Evolutionary conservation across 1,140 invertebrate genomes (phyloP).

Genomic region (Temnothorax nylanderi): DNA sequence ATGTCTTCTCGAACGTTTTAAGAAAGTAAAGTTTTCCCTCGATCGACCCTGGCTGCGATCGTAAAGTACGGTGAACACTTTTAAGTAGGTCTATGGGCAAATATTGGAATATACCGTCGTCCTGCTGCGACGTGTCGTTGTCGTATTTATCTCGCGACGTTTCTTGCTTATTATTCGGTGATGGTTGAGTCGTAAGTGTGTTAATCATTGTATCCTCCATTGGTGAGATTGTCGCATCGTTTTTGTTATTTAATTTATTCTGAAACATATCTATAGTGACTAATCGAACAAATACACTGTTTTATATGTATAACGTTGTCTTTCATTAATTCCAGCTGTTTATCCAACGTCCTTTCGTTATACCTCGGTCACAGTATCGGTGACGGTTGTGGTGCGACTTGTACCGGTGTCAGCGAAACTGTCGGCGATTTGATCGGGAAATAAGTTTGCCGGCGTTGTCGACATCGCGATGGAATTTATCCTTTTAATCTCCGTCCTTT

Average conservation of each 20-base stretch:
- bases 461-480: slow-evolving; percentile 4
- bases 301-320: background rate
- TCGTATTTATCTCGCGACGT: background rate
- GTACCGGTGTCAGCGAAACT: background rate
- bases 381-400: background rate
- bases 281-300: slow-evolving; percentile 1
- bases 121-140: background rate
- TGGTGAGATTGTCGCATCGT: background rate
- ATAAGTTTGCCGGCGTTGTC: background rate
- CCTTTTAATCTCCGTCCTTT: background rate
- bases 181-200: background rate
- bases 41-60: slow-evolving; percentile 75
- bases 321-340: background rate
- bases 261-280: slow-evolving; percentile 11
- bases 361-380: background rate
- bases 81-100: slow-evolving; percentile 82
- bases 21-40: slow-evolving; percentile 81
- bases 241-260: slow-evolving; percentile 34
- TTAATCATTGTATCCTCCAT: slow-evolving; percentile 21
- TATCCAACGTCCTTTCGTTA: background rate
- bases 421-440: slow-evolving; percentile 10
- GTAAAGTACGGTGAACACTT: slow-evolving; percentile 79
- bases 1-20: slow-evolving; percentile 76
- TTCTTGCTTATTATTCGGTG: background rate
- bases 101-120: slow-evolving; percentile 70